phyloP scores from a whole-genome alignment of 2,797 vertebrate genomes.

The Tadarida brasiliensis region DNA sequence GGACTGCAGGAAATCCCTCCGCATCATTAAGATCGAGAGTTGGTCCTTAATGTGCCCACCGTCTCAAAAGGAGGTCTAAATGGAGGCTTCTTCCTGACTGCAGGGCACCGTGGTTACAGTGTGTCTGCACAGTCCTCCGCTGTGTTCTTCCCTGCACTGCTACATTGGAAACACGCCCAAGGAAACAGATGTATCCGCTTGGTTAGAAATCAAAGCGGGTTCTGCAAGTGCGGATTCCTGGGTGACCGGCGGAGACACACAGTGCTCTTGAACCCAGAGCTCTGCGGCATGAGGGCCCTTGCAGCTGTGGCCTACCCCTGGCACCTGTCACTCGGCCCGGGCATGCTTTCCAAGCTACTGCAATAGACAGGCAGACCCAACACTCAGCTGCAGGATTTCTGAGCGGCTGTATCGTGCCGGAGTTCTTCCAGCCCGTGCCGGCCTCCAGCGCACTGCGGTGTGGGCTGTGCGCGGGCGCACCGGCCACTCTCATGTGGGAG shows the following conservation, averaged over 20 bases:
- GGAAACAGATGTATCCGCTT: constrained; percentile 83
- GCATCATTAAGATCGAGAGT: constrained; percentile 81
- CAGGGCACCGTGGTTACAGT: constrained; percentile 78
- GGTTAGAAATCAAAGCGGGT: constrained; percentile 80
- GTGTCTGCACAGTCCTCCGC: constrained; percentile 79
- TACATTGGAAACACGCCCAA: constrained; percentile 83
- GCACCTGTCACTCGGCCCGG: background rate
- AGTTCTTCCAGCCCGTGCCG: accelerated
- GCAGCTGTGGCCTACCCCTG: background rate
- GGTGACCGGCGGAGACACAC: constrained; percentile 17
- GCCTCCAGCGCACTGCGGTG: background rate
- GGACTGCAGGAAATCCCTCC: constrained; percentile 56
- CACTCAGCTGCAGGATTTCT: accelerated
- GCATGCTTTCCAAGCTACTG: background rate
- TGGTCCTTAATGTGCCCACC: constrained; percentile 79
- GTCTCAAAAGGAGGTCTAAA: constrained; percentile 81
- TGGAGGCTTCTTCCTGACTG: constrained; percentile 74
- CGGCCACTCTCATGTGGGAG: accelerated
- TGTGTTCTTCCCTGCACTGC: constrained; percentile 77
- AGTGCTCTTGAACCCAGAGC: constrained; percentile 60
- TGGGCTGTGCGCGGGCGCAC: background rate
- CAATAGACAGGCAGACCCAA: accelerated
- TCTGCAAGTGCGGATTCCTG: constrained; percentile 71
- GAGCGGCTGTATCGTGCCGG: accelerated
- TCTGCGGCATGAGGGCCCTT: background rate